Percentiles rank a stretch among this genome's conserved stretches.
These are phyloP conservation scores for Oostethus manadensis DNA, from an alignment of 2,113 vertebrate species.

Conservation along the genomic window DNA sequence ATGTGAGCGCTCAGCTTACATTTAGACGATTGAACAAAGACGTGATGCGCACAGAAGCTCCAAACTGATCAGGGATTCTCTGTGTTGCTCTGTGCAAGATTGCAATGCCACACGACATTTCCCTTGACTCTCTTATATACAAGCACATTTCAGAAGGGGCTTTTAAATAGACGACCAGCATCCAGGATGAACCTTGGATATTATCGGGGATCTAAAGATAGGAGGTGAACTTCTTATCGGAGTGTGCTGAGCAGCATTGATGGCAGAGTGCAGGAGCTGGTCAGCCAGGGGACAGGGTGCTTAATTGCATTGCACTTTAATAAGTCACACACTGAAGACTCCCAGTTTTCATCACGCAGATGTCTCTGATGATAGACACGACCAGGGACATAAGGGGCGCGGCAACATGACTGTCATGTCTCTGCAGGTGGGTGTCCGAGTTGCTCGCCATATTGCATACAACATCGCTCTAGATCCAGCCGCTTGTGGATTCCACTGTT, in stretches of 20 bases:
- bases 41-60: slow-evolving; percentile 24
- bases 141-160: slow-evolving; percentile 17
- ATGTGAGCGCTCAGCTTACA: slow-evolving; percentile 35
- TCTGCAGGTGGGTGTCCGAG: slow-evolving; percentile 5
- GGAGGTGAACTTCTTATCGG: slow-evolving; percentile 35
- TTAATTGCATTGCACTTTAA: slow-evolving; percentile 68
- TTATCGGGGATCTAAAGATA: slow-evolving; percentile 28
- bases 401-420: slow-evolving; percentile 25
- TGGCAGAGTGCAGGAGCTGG: slow-evolving; percentile 38
- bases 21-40: slow-evolving; percentile 43
- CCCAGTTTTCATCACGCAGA: slow-evolving; percentile 56
- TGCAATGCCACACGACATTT: slow-evolving; percentile 39
- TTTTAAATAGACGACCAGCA: slow-evolving; percentile 34
- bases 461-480: background rate
- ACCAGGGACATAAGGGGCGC: slow-evolving; percentile 27
- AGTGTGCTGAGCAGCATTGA: slow-evolving; percentile 51
- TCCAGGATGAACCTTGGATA: slow-evolving; percentile 27
- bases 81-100: slow-evolving; percentile 34
- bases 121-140: slow-evolving; percentile 51
- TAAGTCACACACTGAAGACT: slow-evolving; percentile 60
- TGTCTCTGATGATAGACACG: slow-evolving; percentile 39
- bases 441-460: background rate
- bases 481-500: background rate
- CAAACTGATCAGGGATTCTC: slow-evolving; percentile 49
- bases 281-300: slow-evolving; percentile 53